These are phyloP conservation scores for Aulostomus chinensis DNA, from an alignment of 2,797 vertebrate genomes.

Conservation along the genomic window DNA sequence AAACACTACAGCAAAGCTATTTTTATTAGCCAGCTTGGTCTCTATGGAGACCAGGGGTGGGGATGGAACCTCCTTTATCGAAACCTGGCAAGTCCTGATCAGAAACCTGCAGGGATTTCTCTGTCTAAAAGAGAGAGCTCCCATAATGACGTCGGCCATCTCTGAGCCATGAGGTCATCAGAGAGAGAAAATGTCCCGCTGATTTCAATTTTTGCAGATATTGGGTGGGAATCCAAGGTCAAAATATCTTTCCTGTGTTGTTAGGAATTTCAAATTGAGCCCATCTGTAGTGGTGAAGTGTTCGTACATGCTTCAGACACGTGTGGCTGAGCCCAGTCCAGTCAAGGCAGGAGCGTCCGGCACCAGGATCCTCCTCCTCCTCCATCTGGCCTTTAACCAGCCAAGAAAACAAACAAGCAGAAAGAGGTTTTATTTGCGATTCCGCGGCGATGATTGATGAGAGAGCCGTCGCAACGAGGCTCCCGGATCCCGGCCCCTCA, in stretches of 20 bases:
- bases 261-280: conserved; percentile 13
- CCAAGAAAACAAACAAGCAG: conserved; percentile 18
- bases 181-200: conserved; percentile 46
- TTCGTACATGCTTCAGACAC: conserved; percentile 2
- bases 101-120: conserved; percentile 70
- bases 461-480: conserved; percentile 62
- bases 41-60: conserved; percentile 80
- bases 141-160: conserved; percentile 64
- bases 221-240: conserved; percentile 40
- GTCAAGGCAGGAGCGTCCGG: conserved; percentile 49
- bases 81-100: conserved; percentile 79
- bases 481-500: conserved; percentile 55
- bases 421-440: conserved; percentile 65
- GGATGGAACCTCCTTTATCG: conserved; percentile 75
- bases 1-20: conserved; percentile 68
- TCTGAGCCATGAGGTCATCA: conserved; percentile 62
- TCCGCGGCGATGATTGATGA: conserved; percentile 71
- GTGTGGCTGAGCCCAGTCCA: conserved; percentile 5
- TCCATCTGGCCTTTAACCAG: conserved; percentile 31
- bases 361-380: conserved; percentile 34
- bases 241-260: conserved; percentile 17
- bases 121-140: conserved; percentile 63
- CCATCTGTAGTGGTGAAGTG: conserved; percentile 10
- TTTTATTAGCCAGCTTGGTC: conserved; percentile 78
- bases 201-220: conserved; percentile 43